Conservation (phyloP, 2,797 vertebrate species). For the Sebastes glaucus region DNA sequence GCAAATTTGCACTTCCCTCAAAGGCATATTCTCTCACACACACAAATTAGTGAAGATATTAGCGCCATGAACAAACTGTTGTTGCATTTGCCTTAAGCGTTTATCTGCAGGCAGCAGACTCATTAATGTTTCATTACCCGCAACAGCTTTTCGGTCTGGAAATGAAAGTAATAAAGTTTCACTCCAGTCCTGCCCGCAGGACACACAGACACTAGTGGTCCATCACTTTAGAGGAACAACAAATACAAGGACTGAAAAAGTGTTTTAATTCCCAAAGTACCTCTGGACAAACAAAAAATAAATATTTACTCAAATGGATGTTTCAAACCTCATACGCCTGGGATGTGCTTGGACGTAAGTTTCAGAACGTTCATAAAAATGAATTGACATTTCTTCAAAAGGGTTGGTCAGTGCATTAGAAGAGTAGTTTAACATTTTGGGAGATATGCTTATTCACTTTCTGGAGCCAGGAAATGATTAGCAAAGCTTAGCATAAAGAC, state of each 20-base stretch:
- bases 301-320: not conserved
- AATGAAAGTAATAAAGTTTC: slow-evolving; percentile 42
- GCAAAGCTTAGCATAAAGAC: not conserved
- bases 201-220: slow-evolving; percentile 1
- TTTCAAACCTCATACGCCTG: not conserved
- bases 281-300: not conserved
- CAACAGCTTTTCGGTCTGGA: slow-evolving; percentile 31
- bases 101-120: slow-evolving; percentile 28
- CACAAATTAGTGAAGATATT: not conserved
- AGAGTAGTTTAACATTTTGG: not conserved
- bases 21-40: not conserved
- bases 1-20: not conserved
- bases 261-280: not conserved
- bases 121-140: slow-evolving; percentile 51
- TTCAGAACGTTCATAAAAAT: not conserved
- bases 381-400: not conserved
- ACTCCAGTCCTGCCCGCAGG: not conserved
- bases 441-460: not conserved
- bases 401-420: not conserved
- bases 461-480: not conserved
- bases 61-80: slow-evolving; percentile 2
- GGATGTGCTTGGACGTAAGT: not conserved
- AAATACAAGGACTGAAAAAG: not conserved
- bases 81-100: slow-evolving; percentile 14
- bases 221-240: not conserved